Evolutionary conservation across 2,113 vertebrate species (phyloP).

Genomic region (Thryonomys swinderianus): DNA sequence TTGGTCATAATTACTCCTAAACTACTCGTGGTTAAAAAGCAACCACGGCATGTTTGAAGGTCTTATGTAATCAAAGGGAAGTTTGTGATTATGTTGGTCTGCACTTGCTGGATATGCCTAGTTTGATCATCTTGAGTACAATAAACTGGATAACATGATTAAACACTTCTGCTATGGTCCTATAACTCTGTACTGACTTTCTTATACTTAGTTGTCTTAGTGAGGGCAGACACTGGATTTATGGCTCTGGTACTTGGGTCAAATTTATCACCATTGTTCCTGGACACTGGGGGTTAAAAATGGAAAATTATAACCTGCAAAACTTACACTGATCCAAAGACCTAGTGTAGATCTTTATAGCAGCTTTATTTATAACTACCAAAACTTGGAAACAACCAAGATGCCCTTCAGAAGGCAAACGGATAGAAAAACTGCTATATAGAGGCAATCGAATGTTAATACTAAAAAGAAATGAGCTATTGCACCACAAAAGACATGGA

Average conservation of each 20-base stretch:
- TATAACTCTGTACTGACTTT: background rate
- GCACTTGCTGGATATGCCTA: background rate
- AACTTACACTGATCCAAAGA: background rate
- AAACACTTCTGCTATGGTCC: background rate
- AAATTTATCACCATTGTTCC: background rate
- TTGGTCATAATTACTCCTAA: background rate
- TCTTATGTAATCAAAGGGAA: background rate
- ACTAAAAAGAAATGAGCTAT: background rate
- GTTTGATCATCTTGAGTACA: background rate
- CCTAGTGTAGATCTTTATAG: background rate
- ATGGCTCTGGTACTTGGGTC: background rate
- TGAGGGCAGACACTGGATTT: background rate
- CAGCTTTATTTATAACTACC: background rate
- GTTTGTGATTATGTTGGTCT: background rate
- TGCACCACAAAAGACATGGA: background rate
- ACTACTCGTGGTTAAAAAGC: background rate
- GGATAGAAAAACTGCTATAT: background rate
- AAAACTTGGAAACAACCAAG: background rate
- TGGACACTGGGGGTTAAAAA: background rate
- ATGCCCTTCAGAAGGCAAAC: background rate
- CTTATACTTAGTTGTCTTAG: constrained; percentile 17
- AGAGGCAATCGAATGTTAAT: background rate
- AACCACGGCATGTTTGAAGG: background rate
- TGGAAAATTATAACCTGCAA: background rate
- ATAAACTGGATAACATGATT: background rate